Conservation (phyloP, 2,113 vertebrate species). For the Cheirogaleus medius region DNA sequence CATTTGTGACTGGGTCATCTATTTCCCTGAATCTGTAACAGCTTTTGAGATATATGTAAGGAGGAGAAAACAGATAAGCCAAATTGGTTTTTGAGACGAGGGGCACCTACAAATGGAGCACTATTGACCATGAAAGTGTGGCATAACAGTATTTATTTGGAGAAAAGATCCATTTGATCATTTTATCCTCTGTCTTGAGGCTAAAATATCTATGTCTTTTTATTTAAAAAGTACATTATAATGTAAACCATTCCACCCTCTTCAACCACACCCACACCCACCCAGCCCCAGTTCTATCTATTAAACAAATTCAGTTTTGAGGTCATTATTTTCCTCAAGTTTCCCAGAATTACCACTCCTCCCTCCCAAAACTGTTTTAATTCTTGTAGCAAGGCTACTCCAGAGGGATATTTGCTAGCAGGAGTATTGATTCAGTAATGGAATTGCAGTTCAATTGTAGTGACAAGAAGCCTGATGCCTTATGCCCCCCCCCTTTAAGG, state of each 20-base stretch:
- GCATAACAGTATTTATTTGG: constrained; percentile 31
- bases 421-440: constrained; percentile 63
- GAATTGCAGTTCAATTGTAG: constrained; percentile 50
- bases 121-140: constrained; percentile 24
- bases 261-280: background rate
- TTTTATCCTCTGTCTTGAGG: constrained; percentile 27
- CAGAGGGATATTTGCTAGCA: constrained; percentile 38
- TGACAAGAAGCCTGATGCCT: background rate
- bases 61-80: background rate
- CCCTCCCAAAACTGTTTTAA: constrained; percentile 17
- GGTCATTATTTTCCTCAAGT: background rate
- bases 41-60: constrained; percentile 31
- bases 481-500: background rate
- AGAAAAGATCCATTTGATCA: constrained; percentile 5
- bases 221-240: background rate
- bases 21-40: constrained; percentile 27
- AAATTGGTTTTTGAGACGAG: background rate
- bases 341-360: constrained; percentile 53
- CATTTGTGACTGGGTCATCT: background rate
- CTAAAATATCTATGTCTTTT: background rate
- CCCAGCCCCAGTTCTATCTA: background rate
- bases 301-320: constrained; percentile 44
- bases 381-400: constrained; percentile 24
- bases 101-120: background rate
- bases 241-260: background rate